Evolutionary conservation across 2,888 invertebrate species (phyloP).

Genomic region (Rotaria sp.): DNA sequence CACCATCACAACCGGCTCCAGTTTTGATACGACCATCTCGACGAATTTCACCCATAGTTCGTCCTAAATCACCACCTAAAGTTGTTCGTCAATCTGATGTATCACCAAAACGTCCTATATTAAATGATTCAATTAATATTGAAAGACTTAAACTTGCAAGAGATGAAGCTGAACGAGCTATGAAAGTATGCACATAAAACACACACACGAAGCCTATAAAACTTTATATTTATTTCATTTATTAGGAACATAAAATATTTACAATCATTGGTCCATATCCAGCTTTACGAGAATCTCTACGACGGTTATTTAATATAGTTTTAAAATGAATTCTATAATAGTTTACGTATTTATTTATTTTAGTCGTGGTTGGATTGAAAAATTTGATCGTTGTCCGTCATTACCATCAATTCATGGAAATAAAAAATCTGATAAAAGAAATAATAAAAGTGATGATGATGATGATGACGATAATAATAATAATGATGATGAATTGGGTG

Average conservation of each 20-base stretch:
- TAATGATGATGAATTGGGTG: not conserved
- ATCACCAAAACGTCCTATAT: not conserved
- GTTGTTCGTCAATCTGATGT: not conserved
- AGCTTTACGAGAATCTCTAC: slow-evolving; percentile 49
- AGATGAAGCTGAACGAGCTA: slow-evolving; percentile 38
- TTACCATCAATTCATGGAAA: slow-evolving; percentile 46
- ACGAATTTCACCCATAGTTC: not conserved
- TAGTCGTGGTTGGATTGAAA: slow-evolving; percentile 55
- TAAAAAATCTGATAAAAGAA: slow-evolving; percentile 48
- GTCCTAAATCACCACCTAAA: not conserved
- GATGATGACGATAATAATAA: slow-evolving; percentile 37
- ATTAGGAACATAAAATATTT: slow-evolving; percentile 51
- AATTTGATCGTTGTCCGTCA: slow-evolving; percentile 47
- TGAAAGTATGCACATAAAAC: slow-evolving; percentile 24
- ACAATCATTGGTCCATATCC: slow-evolving; percentile 55
- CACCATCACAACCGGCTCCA: not conserved
- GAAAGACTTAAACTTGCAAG: slow-evolving; percentile 38
- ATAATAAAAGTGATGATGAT: slow-evolving; percentile 45
- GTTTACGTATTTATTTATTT: not conserved
- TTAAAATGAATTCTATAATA: not conserved
- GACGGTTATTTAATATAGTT: slow-evolving; percentile 41
- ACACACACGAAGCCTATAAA: too few species aligned
- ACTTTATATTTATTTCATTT: too few species aligned
- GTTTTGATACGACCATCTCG: not conserved
- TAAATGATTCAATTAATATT: not conserved